phyloP scores from a whole-genome alignment of 2,888 invertebrate species.

The Alloplasta piceator region DNA sequence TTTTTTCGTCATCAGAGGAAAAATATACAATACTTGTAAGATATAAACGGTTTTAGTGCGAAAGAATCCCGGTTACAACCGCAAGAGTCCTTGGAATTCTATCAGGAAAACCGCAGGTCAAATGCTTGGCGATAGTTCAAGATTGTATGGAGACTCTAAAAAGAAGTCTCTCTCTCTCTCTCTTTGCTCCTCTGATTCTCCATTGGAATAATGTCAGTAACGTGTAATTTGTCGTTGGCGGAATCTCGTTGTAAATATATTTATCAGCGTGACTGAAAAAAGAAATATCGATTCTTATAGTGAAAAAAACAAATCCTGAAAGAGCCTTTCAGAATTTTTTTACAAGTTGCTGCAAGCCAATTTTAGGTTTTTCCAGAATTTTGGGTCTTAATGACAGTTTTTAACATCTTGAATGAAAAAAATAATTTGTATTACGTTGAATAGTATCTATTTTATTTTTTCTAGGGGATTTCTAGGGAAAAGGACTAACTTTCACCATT shows the following conservation, averaged over 20 bases:
- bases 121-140: slow-evolving; percentile 50
- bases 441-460: no score
- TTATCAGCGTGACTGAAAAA: background rate
- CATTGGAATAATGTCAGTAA: slow-evolving; percentile 19
- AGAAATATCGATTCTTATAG: background rate
- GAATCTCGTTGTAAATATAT: slow-evolving; percentile 25
- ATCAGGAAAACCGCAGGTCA: slow-evolving; percentile 55
- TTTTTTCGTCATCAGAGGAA: background rate
- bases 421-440: no score
- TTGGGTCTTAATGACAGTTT: no score
- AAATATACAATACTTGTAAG: background rate
- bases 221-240: slow-evolving; percentile 41
- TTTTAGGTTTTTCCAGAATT: no score
- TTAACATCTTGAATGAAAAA: no score
- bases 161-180: slow-evolving; percentile 7
- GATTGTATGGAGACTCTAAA: slow-evolving; percentile 18
- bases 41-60: background rate
- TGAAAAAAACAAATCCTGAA: background rate
- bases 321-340: no score
- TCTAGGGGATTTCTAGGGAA: no score
- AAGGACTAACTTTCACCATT: no score
- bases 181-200: background rate
- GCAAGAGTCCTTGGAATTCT: slow-evolving; percentile 49
- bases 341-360: no score
- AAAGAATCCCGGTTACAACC: slow-evolving; percentile 46